Evolutionary conservation across 2,888 invertebrate species (phyloP).

Genomic region (Melitaea athalia): DNA sequence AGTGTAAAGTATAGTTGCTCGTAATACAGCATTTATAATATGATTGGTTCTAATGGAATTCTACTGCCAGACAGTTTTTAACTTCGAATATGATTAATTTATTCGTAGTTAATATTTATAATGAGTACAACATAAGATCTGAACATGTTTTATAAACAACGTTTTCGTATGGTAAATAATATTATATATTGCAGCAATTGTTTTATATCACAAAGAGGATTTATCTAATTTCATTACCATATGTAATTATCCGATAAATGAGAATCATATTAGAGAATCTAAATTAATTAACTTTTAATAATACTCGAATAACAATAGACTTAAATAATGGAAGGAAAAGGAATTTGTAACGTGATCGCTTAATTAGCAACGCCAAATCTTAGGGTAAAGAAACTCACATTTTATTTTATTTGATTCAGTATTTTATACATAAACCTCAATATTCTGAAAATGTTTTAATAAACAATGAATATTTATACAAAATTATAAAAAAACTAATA

Average conservation of each 20-base stretch:
- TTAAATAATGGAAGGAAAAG: conserved; percentile 51
- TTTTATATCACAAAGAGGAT: conserved; percentile 5
- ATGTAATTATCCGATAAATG: conserved; percentile 13
- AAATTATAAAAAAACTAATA: too few relatives aligned
- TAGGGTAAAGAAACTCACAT: conserved; percentile 21
- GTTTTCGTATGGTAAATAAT: background rate
- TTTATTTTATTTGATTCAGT: conserved; percentile 17
- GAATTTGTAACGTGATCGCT: conserved; percentile 72
- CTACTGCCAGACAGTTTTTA: too few relatives aligned
- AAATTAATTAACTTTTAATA: conserved; percentile 38
- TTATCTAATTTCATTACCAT: conserved; percentile 1
- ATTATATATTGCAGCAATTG: background rate
- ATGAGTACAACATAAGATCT: too few relatives aligned
- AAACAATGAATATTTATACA: too few relatives aligned
- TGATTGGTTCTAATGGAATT: too few relatives aligned
- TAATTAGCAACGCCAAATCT: conserved; percentile 58
- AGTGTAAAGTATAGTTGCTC: too few relatives aligned
- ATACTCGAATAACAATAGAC: conserved; percentile 50
- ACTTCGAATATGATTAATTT: too few relatives aligned
- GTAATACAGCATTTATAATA: too few relatives aligned
- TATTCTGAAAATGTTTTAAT: too few relatives aligned
- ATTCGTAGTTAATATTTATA: too few relatives aligned
- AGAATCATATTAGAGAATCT: conserved; percentile 35
- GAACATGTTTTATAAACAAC: background rate
- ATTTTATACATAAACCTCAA: background rate